Evolutionary conservation across 2,113 vertebrate genomes (phyloP), one percentile per base, ranked within the genome.

Genomic region (Eptesicus fuscus): DNA sequence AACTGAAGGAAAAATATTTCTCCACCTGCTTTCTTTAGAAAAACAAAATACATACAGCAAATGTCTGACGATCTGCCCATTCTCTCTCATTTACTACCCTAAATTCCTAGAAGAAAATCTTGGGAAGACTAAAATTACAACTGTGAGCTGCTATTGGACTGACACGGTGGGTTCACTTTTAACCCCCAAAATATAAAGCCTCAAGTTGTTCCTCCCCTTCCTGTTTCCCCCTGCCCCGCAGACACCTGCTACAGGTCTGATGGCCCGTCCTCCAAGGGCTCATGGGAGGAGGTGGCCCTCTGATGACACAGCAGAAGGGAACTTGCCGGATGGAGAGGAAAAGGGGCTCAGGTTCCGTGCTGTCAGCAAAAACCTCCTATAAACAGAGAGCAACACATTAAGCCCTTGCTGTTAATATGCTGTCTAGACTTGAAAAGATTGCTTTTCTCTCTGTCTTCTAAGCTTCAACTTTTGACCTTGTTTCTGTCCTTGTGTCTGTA

Each of bases 391-490:
- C 40, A 97, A 94, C 97, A 96, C 96, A 97, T 90, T 74, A 88
- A 97, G 93, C 80, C 80, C 95, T 97, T 90, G 95, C 96, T 97
- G 91, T 83, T 98, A 98, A 98, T 97, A 96, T 96, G 94, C 96
- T 96, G 98, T 98, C 98, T 98, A 98, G 98, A 98, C 98, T 96
- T 97, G 96, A 96, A 98, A 97, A 98, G 97, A 97, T 9, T 92
- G 96, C 96, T 97, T 96, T 94, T 97, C 67, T 95, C 89, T 86
- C 86, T 97, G 95, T 96, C 91, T 97, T 97, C 90, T 0, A 17
- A 85, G 91, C 83, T 97, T 98, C 95, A 97, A 97, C 98, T 98
- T 98, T 98, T 97, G 92, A 98, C 98, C 97, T 98, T 97, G 73
- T 71, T 96, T 94, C 95, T 97, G 95, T 94, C 91, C 90, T 94